Percentiles rank a stretch among this genome's conserved stretches.
These are phyloP conservation scores for Pseudopodoces humilis DNA, from an alignment of 2,113 vertebrate genomes.

Conservation along the genomic window DNA sequence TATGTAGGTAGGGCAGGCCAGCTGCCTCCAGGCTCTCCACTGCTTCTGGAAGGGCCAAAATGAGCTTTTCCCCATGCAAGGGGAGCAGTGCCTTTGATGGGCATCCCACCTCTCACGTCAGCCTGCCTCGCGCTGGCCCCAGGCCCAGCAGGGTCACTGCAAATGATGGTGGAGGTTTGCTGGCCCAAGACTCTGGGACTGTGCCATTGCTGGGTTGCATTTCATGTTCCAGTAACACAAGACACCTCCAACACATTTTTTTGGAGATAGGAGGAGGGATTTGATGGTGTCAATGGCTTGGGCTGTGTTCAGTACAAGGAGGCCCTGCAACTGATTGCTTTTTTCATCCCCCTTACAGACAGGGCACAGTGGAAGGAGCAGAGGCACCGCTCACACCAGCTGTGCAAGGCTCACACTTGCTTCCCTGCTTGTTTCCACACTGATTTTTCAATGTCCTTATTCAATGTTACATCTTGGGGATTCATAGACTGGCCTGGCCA, in stretches of 20 bases:
- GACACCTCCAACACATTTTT: background rate
- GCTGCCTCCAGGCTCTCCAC: background rate
- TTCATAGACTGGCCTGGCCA: fast-evolving
- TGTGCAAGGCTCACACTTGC: background rate
- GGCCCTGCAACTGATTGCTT: fast-evolving
- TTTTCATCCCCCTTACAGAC: fast-evolving
- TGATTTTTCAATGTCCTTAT: background rate
- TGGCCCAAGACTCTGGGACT: background rate
- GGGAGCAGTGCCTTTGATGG: fast-evolving
- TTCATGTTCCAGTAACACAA: background rate
- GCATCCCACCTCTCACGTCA: background rate
- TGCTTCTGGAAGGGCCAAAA: background rate
- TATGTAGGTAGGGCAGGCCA: background rate
- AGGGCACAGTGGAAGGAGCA: background rate
- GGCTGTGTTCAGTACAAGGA: background rate
- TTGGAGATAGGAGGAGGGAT: background rate
- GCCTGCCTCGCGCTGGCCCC: background rate
- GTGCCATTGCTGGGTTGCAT: background rate
- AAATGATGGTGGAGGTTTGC: fast-evolving
- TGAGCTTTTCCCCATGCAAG: background rate
- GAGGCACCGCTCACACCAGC: fast-evolving
- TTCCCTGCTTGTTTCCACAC: background rate
- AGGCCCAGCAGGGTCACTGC: background rate
- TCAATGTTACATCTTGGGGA: background rate
- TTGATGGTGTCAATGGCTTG: background rate